Conservation (phyloP, 2,113 vertebrate species). For the Candoia aspera region DNA sequence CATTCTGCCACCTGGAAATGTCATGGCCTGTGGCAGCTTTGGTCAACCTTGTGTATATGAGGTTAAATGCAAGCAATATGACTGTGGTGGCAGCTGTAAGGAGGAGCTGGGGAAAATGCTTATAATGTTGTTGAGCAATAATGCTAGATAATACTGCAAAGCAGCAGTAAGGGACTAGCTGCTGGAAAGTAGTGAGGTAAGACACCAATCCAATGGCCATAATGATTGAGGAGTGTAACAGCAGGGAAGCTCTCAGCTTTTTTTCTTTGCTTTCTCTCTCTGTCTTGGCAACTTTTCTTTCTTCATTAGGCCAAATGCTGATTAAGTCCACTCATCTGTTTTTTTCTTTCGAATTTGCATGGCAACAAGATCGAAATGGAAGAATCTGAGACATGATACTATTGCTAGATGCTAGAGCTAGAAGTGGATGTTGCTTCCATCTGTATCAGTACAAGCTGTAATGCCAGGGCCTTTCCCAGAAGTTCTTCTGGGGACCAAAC, state of each 20-base stretch:
- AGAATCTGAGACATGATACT: not conserved
- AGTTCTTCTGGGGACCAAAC: not conserved
- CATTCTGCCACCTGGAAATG: not conserved
- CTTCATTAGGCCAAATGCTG: not conserved
- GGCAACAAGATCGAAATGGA: no score
- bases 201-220: not conserved
- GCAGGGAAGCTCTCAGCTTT: not conserved
- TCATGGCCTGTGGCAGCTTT: not conserved
- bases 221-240: not conserved
- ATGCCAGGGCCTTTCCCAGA: not conserved
- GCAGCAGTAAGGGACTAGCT: not conserved
- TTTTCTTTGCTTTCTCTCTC: not conserved
- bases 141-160: not conserved
- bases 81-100: not conserved
- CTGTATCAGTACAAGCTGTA: not conserved
- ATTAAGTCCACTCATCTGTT: not conserved
- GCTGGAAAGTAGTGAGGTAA: not conserved
- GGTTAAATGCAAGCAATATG: not conserved
- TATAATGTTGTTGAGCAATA: not conserved
- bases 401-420: not conserved
- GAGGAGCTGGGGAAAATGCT: not conserved
- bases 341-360: not conserved
- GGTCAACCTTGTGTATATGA: not conserved
- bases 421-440: not conserved
- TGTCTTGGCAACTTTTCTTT: not conserved